phyloP scores from a whole-genome alignment of 2,888 invertebrate genomes.

The Entomobrya proxima region DNA sequence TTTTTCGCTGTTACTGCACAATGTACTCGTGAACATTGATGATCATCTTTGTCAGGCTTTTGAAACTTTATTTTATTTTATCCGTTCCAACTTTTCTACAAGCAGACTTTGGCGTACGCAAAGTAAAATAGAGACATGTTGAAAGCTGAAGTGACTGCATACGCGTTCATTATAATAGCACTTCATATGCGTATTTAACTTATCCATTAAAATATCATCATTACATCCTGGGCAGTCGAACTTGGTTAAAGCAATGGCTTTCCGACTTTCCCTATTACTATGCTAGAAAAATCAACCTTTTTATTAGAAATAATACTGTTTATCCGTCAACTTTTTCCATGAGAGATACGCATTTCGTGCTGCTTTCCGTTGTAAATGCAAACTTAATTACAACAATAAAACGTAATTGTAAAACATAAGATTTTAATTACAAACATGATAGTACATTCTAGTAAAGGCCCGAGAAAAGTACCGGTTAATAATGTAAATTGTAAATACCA shows the following conservation, averaged over 20 bases:
- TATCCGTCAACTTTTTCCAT: neutral
- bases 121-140: neutral
- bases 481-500: neutral
- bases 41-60: slow-evolving; percentile 20
- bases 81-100: too few relatives aligned
- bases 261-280: neutral
- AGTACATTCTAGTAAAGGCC: neutral
- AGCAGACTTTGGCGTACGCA: neutral
- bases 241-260: neutral
- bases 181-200: too few relatives aligned
- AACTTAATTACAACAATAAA: slow-evolving; percentile 55
- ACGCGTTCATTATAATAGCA: too few relatives aligned
- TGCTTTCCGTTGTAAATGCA: neutral
- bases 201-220: too few relatives aligned
- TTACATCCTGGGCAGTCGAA: too few relatives aligned
- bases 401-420: slow-evolving; percentile 43
- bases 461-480: neutral
- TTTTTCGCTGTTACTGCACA: slow-evolving; percentile 16
- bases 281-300: too few relatives aligned
- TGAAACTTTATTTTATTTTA: slow-evolving; percentile 32
- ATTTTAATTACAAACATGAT: slow-evolving; percentile 42
- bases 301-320: too few relatives aligned
- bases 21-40: neutral
- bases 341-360: neutral
- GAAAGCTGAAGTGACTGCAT: too few relatives aligned